Evolutionary conservation across 2,797 vertebrate species (phyloP), one percentile per base, ranked within the genome.

Genomic region (Catharus ustulatus): DNA sequence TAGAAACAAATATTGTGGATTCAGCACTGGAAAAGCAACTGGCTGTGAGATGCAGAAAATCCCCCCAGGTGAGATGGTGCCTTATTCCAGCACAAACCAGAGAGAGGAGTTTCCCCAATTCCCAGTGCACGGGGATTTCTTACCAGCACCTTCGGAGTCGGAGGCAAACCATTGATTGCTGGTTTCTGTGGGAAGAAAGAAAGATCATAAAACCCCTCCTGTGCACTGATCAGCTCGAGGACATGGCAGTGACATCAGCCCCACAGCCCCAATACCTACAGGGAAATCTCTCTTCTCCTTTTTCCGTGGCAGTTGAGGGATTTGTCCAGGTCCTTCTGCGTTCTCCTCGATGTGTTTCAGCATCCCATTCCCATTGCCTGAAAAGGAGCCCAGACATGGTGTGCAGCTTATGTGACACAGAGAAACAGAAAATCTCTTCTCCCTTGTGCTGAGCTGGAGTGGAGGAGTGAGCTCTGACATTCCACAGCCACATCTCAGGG

Each of bases 91-190:
- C 21, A 46, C 36, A 40, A 73, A 30, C 3, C 17, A 30, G 18
- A 57, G 32, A 18, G 5, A 22, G 22, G 4, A 22, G 3, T 15
- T 63, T 42, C 55, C 40, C 0, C 1, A 67, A 58, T 43, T 49
- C 45, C 24, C 48, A 66, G 64, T 15, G 51, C 81, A 40, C 42
- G 49, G 3, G 72, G 90, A 85, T 89, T 89, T 96, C 99, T 99
- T 98, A 99, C 99, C 98, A 99, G 98, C 23, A 99, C 99, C 98
- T 99, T 99, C 0, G 99, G 99, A 23, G 99, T 99, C 14, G 99
- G 99, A 23, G 99, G 99, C 54, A 99, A 98, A 68, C 99, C 99
- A 84, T 99, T 99, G 98, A 99, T 99, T 2, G 98, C 98, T 77
- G 99, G 98, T 98, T 99, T 99, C 99, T 99, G 96, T 75, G 52